Base-by-base conservation (phyloP, 1,140 invertebrate genomes). In the Aphidius gifuensis region DNA sequence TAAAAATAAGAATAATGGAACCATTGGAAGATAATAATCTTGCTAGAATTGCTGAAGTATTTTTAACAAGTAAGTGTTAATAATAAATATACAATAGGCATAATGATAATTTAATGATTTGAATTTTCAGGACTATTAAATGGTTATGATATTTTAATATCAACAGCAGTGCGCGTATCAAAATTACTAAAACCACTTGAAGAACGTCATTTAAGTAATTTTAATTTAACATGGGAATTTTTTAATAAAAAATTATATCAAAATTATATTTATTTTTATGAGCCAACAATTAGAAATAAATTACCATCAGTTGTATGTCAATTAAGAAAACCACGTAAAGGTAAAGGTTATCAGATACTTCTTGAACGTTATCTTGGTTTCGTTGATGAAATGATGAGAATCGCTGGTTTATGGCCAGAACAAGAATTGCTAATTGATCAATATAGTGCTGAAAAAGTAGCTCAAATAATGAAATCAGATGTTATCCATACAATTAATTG, bases 241-340 rank as follows among this genome's bases (percentile, higher is more conserved):
- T 82, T 87, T 59, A 87, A 87, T 71, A 86, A 86, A 71, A 84
- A 85, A 68, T 75, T 87, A n/a, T 87, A 86, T 73, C 84, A 87
- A 61, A 83, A 81, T 61, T 84, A 85, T 69, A 83, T 86, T 42
- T 86, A 86, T 68, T 83, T 67, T 48, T 67, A 83, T 46, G 85
- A 89, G 71, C 83, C 85, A 46, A 76, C 84, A 60, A 81, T 88
- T 53, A 84, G 86, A 67, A 84, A 85, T 65, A 83, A 83, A 75
- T 77, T 87, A 40, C 78, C 82, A 61, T 73, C 75, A 50, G 46
- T 53, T 59, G 62, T 62, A 43, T 49, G 48, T 60, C 64, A 57
- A 56, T 50, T 46, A 51, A 60, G 49, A 51, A 81, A 80, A 56
- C 74, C 77, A 50, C 68, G 76, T n/a, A 80, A 80, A 64, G 81